These are phyloP conservation scores for Eubasilissa splendida DNA, from an alignment of 2,888 invertebrate species.

Conservation along the genomic window DNA sequence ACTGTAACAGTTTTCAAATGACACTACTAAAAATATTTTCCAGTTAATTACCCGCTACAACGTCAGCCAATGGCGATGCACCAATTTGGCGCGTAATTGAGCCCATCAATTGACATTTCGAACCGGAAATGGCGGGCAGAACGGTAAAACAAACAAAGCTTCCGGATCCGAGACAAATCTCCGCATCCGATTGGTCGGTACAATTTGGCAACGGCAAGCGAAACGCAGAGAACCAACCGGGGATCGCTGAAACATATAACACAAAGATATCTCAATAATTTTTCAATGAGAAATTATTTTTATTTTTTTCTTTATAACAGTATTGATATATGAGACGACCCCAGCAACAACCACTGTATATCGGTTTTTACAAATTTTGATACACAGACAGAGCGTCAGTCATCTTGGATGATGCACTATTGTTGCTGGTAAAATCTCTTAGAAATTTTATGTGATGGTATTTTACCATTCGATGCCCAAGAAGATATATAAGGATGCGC, in stretches of 20 bases:
- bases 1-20: neutral
- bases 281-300: too few species aligned
- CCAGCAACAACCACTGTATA: too few species aligned
- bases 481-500: too few species aligned
- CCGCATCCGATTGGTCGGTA: slow-evolving; percentile 21
- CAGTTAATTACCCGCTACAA: slow-evolving; percentile 6
- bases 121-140: slow-evolving; percentile 40
- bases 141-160: slow-evolving; percentile 51
- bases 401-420: too few species aligned
- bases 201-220: slow-evolving; percentile 43
- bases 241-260: neutral
- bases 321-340: too few species aligned
- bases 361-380: too few species aligned
- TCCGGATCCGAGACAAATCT: slow-evolving; percentile 37
- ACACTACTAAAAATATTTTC: slow-evolving; percentile 10
- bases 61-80: slow-evolving; percentile 30
- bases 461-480: too few species aligned
- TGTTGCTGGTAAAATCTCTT: too few species aligned
- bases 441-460: too few species aligned
- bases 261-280: neutral
- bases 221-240: slow-evolving; percentile 38
- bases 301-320: too few species aligned
- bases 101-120: slow-evolving; percentile 47
- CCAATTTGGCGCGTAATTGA: slow-evolving; percentile 47
- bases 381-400: too few species aligned